Evolutionary conservation across 2,888 invertebrate genomes (phyloP), one percentile per base, ranked within the genome.

Genomic region (Leistus spinibarbis): DNA sequence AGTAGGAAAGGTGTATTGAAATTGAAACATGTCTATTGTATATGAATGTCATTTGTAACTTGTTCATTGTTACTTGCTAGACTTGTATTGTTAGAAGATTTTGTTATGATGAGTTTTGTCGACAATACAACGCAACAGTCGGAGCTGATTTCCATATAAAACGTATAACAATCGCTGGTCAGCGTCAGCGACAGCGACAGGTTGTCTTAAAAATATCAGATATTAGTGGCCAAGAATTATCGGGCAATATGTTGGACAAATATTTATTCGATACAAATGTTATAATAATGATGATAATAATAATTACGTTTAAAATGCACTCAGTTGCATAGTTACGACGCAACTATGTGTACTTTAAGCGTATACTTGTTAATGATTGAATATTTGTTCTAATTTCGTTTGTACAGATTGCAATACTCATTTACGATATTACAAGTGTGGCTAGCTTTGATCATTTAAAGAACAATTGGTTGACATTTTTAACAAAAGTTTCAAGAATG

Each of bases 401-500:
- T 76, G 86, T 89, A 79, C 84, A 93, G 95, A 90, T 93, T 69
- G 89, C 95, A 69, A 83, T 96, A 69, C 87, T 96, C 78, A 93
- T 95, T 0, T 96, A 95, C 83, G 96, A 96, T 83, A 90, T 96
- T 70, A 95, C 95, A 27, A 94, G 93, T 83, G 87, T 90, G 65
- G 88, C 90, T 79, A 95, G 94, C 83, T 96, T 96, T 84, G 94
- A 94, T 74, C 91, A 90, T 81, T 85, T 95, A 17, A 87, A 88
- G n/a, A n/a, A n/a, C 54, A 88, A 89, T 69, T 97, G 96, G 96
- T 86, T 77, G 84, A 86, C 0, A 86, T 86, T 76, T 87, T 91
- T 0, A 86, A 87, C 68, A 84, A 24, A 22, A 85, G 13, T 84
- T 88, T 77, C 79, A 85, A 0, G 87, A 87, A 70, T 87, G 87